Conservation (phyloP, 1,140 invertebrate species). For the Branchinecta lynchi region DNA sequence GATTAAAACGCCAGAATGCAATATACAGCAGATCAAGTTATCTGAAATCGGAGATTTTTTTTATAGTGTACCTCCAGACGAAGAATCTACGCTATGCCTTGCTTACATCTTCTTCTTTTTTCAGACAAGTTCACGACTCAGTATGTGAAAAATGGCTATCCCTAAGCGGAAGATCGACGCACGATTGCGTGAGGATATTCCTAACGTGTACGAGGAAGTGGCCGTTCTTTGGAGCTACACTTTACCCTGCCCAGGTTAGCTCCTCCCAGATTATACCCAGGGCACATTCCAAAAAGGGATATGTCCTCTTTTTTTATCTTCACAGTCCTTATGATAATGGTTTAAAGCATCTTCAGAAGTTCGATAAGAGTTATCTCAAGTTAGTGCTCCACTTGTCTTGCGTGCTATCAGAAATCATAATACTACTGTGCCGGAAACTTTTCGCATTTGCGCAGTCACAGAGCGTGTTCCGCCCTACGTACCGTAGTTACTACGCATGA, state of each 20-base stretch:
- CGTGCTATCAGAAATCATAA: no score
- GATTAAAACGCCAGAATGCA: no score
- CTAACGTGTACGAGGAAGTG: conserved; percentile 87
- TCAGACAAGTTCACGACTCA: conserved; percentile 42
- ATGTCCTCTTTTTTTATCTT: conserved; percentile 13
- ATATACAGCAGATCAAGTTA: no score
- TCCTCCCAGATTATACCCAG: not conserved
- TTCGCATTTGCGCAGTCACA: no score
- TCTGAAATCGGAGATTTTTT: no score
- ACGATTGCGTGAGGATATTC: conserved; percentile 87
- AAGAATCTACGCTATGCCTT: no score
- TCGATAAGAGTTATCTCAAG: no score
- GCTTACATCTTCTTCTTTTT: conserved; percentile 22
- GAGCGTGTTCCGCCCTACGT: no score
- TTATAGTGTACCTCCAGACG: no score
- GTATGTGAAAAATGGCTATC: conserved; percentile 76
- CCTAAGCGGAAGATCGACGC: conserved; percentile 59
- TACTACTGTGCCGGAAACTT: no score
- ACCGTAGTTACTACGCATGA: no score
- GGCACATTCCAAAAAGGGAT: conserved; percentile 17
- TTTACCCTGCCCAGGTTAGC: conserved; percentile 58
- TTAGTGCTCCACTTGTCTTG: no score
- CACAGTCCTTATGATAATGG: not conserved
- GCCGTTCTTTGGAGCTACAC: conserved; percentile 83
- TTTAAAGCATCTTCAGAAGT: conserved; percentile 14